These are phyloP conservation scores for Drosophila helvetica DNA, from an alignment of 2,888 invertebrate genomes.

Conservation along the genomic window DNA sequence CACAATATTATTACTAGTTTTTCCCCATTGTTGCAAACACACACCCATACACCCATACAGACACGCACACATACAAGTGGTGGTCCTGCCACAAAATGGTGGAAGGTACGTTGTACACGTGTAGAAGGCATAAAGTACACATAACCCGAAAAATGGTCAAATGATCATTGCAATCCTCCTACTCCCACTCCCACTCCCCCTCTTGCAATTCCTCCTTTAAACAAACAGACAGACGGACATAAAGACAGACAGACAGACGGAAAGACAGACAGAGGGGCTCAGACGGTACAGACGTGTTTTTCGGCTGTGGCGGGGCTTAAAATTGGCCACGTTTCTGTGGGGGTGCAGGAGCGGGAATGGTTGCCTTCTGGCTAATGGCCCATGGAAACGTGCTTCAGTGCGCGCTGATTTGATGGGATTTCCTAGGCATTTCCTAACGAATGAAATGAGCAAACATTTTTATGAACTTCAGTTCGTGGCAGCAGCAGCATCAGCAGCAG, in stretches of 20 bases:
- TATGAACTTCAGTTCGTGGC: conserved; percentile 5
- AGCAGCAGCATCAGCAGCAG: too few relatives aligned
- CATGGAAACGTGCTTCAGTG: conserved; percentile 48
- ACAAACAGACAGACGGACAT: conserved; percentile 41
- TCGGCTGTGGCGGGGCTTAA: conserved; percentile 3
- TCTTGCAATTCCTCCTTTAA: conserved; percentile 31
- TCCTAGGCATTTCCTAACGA: conserved; percentile 20
- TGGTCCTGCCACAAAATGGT: background rate
- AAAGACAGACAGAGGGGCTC: conserved; percentile 10
- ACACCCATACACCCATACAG: too few relatives aligned
- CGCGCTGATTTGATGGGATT: conserved; percentile 37
- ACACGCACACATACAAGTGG: too few relatives aligned
- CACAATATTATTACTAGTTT: conserved; percentile 55
- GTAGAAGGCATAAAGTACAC: conserved; percentile 48
- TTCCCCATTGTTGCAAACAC: conserved; percentile 37
- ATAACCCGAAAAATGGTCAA: conserved; percentile 43
- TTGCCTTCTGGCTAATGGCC: conserved; percentile 39
- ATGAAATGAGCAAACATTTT: conserved; percentile 29
- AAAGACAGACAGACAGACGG: conserved; percentile 3
- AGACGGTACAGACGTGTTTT: conserved; percentile 7
- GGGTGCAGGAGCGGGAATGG: background rate
- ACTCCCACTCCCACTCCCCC: background rate
- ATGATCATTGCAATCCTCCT: conserved; percentile 36
- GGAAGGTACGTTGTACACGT: conserved; percentile 34
- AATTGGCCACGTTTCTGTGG: conserved; percentile 20